These are phyloP conservation scores for Ranitomeya imitator DNA, from an alignment of 2,113 vertebrate species.

Conservation along the genomic window DNA sequence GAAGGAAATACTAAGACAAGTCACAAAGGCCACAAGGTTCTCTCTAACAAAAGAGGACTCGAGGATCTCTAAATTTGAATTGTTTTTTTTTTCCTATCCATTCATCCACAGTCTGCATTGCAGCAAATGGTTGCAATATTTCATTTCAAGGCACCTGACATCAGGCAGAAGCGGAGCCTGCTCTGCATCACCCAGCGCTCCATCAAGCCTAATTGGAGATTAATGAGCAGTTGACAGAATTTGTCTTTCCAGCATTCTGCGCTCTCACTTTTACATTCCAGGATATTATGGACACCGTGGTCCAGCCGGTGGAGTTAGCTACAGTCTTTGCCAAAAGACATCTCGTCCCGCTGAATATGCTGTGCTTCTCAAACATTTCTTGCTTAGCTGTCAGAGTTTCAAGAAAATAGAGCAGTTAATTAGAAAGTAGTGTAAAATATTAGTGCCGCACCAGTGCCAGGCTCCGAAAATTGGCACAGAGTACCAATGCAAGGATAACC, in stretches of 20 bases:
- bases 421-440: constrained; percentile 9
- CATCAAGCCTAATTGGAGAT: neutral
- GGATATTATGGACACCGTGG: neutral
- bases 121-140: neutral
- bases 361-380: neutral
- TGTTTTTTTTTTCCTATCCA: too few relatives aligned
- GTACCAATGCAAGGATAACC: neutral
- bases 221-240: neutral
- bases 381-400: neutral
- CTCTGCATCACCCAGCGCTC: neutral
- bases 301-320: neutral
- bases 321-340: neutral
- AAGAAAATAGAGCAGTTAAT: constrained; percentile 5
- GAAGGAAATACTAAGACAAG: neutral
- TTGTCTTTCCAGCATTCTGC: neutral
- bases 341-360: neutral
- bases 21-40: too few relatives aligned
- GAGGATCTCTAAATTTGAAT: too few relatives aligned
- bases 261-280: neutral
- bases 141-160: neutral
- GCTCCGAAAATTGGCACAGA: neutral
- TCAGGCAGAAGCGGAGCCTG: neutral
- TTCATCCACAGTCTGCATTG: neutral
- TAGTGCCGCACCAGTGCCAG: neutral
- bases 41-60: too few relatives aligned